Percentiles rank a stretch among this genome's conserved stretches.
These are phyloP conservation scores for Eulemur mongoz DNA, from an alignment of 2,797 vertebrate species.

Conservation along the genomic window DNA sequence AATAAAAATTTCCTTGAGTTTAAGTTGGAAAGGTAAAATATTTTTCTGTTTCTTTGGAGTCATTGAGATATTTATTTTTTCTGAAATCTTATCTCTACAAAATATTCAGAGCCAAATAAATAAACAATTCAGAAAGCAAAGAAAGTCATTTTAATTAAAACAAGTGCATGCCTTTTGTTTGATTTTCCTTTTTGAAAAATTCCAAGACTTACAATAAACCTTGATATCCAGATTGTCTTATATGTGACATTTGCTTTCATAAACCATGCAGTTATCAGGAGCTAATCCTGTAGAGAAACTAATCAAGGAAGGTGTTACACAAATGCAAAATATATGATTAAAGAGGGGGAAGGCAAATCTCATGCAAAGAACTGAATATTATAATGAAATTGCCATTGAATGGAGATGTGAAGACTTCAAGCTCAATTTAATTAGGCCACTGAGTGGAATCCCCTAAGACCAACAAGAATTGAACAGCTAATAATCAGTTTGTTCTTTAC, in stretches of 20 bases:
- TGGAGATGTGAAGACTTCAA: constrained; percentile 88
- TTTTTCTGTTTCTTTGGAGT: constrained; percentile 10
- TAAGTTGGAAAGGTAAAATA: constrained; percentile 42
- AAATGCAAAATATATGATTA: constrained; percentile 91
- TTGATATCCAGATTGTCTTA: constrained; percentile 81
- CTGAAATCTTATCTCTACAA: constrained; percentile 46
- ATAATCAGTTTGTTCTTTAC: constrained; percentile 96
- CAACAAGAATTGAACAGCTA: constrained; percentile 90
- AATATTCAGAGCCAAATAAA: constrained; percentile 51
- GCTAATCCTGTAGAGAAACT: constrained; percentile 90
- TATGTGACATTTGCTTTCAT: constrained; percentile 88
- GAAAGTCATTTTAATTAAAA: constrained; percentile 80
- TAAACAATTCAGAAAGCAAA: constrained; percentile 58
- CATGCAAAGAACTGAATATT: constrained; percentile 84
- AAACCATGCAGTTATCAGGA: constrained; percentile 86
- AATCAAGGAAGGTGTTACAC: constrained; percentile 91
- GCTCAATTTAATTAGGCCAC: constrained; percentile 91
- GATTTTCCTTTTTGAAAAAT: constrained; percentile 69
- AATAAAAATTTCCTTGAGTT: constrained; percentile 45
- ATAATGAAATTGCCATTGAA: constrained; percentile 87
- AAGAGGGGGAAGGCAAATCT: constrained; percentile 86
- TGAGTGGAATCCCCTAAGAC: constrained; percentile 90
- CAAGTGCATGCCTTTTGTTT: constrained; percentile 63
- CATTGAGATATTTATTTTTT: background rate
- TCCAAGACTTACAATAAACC: constrained; percentile 77